A percentile compares a stretch with the other conserved stretches of the same genome.
These are phyloP conservation scores for Ctenicera cuprea DNA, from an alignment of 2,888 invertebrate genomes.

Conservation along the genomic window DNA sequence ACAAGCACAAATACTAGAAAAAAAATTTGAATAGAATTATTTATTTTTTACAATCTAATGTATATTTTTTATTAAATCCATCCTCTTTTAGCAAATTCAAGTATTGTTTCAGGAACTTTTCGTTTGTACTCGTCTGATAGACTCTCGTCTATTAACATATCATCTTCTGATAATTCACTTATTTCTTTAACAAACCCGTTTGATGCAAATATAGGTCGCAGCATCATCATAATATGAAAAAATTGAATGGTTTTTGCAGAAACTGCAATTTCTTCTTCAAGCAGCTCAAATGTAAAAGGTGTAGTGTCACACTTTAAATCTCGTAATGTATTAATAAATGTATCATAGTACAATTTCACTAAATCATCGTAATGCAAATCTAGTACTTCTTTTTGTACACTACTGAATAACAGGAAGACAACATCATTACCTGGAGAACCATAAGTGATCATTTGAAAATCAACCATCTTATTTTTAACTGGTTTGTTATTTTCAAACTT, in stretches of 20 bases:
- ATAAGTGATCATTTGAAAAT: slow-evolving; percentile 75
- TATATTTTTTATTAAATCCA: neutral
- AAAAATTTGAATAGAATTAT: too few relatives aligned
- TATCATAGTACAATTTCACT: slow-evolving; percentile 72
- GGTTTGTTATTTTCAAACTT: slow-evolving; percentile 66
- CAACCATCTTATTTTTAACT: slow-evolving; percentile 71
- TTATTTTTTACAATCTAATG: too few relatives aligned
- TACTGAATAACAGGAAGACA: slow-evolving; percentile 74
- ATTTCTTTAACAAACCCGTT: slow-evolving; percentile 67
- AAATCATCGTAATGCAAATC: slow-evolving; percentile 71
- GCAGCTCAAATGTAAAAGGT: slow-evolving; percentile 68
- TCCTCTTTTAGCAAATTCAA: neutral
- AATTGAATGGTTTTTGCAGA: slow-evolving; percentile 67
- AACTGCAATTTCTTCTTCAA: slow-evolving; percentile 67
- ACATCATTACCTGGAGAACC: slow-evolving; percentile 74
- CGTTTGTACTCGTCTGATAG: slow-evolving; percentile 34
- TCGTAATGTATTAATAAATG: slow-evolving; percentile 69
- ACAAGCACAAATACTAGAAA: too few relatives aligned
- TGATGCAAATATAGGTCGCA: slow-evolving; percentile 69
- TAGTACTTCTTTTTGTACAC: slow-evolving; percentile 69
- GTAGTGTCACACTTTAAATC: slow-evolving; percentile 61
- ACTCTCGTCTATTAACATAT: slow-evolving; percentile 54
- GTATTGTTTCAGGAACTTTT: slow-evolving; percentile 1
- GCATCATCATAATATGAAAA: slow-evolving; percentile 70
- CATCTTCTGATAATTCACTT: slow-evolving; percentile 61